Percentiles rank a stretch among this genome's conserved stretches.
Evolutionary conservation across 2,888 invertebrate species (phyloP).

Genomic region (Palloptera scutellata): DNA sequence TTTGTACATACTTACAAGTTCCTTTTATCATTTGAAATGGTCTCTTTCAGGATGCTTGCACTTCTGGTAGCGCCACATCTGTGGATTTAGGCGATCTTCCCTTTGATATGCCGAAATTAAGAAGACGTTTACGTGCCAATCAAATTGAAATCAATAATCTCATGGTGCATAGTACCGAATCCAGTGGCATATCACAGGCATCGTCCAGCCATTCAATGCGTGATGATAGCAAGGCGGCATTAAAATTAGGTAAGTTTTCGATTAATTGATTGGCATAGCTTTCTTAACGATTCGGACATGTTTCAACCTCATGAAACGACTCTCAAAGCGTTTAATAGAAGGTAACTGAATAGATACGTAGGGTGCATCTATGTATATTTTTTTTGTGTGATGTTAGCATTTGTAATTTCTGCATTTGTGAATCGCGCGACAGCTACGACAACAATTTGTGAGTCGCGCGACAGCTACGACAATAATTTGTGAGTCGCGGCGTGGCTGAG

Average conservation of each 20-base stretch:
- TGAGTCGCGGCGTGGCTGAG: no score
- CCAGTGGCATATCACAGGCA: conserved; percentile 78
- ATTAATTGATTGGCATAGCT: no score
- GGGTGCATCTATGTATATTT: no score
- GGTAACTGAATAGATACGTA: no score
- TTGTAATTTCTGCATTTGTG: no score
- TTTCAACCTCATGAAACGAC: no score
- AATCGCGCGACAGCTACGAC: no score
- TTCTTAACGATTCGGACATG: no score
- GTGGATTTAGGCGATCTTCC: conserved; percentile 84
- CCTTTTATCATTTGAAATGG: conserved; percentile 2
- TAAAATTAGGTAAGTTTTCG: conserved; percentile 65
- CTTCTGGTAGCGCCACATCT: conserved; percentile 75
- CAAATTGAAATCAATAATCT: conserved; percentile 59
- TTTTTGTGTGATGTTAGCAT: no score
- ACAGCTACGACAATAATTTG: no score
- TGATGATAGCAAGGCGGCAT: conserved; percentile 70
- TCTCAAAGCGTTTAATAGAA: no score
- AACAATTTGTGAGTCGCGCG: no score
- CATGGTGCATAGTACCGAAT: conserved; percentile 70
- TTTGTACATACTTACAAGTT: not conserved
- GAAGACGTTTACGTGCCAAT: conserved; percentile 75
- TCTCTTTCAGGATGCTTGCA: conserved; percentile 66
- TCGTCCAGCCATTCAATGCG: conserved; percentile 84
- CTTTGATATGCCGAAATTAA: conserved; percentile 90